Evolutionary conservation across 2,888 invertebrate species (phyloP).

Genomic region (Brassicogethes aeneus): DNA sequence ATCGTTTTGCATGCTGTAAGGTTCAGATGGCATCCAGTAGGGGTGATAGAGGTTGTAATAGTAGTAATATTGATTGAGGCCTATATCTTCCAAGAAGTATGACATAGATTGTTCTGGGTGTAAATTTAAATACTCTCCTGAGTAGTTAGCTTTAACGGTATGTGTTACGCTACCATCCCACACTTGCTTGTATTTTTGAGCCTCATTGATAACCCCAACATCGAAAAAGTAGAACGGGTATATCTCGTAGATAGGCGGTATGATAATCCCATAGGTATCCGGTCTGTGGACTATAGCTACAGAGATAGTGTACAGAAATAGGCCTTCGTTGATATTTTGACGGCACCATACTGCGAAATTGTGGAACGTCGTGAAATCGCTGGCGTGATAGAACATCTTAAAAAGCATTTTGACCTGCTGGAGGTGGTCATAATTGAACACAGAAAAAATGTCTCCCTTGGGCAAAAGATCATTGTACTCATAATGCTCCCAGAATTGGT

Average conservation of each 20-base stretch:
- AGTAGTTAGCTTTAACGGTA: conserved; percentile 55
- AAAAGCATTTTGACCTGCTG: conserved; percentile 56
- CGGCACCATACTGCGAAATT: conserved; percentile 61
- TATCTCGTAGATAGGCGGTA: conserved; percentile 67
- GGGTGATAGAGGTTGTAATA: conserved; percentile 53
- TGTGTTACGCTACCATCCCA: conserved; percentile 29
- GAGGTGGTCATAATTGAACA: conserved; percentile 50
- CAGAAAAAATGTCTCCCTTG: conserved; percentile 52
- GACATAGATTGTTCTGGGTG: conserved; percentile 49
- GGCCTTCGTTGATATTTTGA: conserved; percentile 56
- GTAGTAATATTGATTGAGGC: conserved; percentile 57
- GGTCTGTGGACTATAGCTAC: conserved; percentile 53
- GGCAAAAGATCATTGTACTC: conserved; percentile 46
- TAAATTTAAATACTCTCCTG: conserved; percentile 46
- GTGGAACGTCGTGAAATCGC: conserved; percentile 61
- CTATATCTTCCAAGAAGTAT: conserved; percentile 67
- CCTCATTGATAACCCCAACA: conserved; percentile 56
- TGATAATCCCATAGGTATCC: conserved; percentile 54
- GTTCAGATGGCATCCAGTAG: conserved; percentile 51
- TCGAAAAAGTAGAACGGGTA: conserved; percentile 65
- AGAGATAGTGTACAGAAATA: conserved; percentile 57
- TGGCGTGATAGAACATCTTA: conserved; percentile 59
- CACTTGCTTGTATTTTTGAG: conserved; percentile 52
- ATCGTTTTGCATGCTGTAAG: conserved; percentile 42
- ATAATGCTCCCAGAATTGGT: conserved; percentile 47